phyloP scores from a whole-genome alignment of 2,888 invertebrate genomes.

The Tupiocoris notatus region DNA sequence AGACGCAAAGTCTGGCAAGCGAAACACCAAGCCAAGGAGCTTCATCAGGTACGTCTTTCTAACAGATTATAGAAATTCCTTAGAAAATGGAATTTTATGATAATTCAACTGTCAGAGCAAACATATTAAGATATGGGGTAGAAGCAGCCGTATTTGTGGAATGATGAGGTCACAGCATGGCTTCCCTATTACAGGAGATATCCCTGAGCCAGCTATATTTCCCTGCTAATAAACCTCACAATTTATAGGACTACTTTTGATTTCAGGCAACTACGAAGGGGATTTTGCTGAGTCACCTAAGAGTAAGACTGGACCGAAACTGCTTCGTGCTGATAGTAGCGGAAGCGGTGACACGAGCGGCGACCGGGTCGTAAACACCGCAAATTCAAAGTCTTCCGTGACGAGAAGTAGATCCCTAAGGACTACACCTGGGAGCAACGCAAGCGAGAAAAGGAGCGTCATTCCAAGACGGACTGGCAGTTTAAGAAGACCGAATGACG shows the following conservation, averaged over 20 bases:
- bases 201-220: too few relatives aligned
- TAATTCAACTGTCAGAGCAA: too few relatives aligned
- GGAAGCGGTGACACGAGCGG: slow-evolving; percentile 56
- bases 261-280: slow-evolving; percentile 60
- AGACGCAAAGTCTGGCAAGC: slow-evolving; percentile 82
- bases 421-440: slow-evolving; percentile 46
- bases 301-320: slow-evolving; percentile 55
- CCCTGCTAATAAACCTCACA: too few relatives aligned
- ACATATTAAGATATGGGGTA: too few relatives aligned
- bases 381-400: slow-evolving; percentile 44
- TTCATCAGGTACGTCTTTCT: slow-evolving; percentile 58
- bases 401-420: slow-evolving; percentile 50
- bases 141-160: too few relatives aligned
- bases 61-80: too few relatives aligned
- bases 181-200: too few relatives aligned
- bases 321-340: slow-evolving; percentile 55
- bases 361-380: slow-evolving; percentile 50
- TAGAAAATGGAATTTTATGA: too few relatives aligned
- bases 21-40: slow-evolving; percentile 84
- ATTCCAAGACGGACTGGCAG: slow-evolving; percentile 55
- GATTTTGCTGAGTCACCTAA: slow-evolving; percentile 59
- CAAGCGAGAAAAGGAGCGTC: slow-evolving; percentile 52
- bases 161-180: too few relatives aligned
- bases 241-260: too few relatives aligned
- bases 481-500: slow-evolving; percentile 53